Evolutionary conservation across 2,797 vertebrate species (phyloP).

Genomic region (Premnoplex brunnescens): DNA sequence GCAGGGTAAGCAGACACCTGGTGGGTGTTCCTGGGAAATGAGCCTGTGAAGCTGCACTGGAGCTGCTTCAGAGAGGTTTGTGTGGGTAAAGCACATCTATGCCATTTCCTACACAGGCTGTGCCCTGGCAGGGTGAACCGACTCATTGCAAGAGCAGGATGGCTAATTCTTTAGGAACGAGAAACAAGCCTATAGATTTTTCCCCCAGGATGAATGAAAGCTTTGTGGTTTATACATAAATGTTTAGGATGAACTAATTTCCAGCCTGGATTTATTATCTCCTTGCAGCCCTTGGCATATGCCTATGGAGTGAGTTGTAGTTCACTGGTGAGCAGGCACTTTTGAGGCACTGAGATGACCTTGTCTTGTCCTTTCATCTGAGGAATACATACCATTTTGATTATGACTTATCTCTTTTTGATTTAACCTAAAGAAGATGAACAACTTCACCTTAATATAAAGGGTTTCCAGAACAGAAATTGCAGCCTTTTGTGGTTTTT

Average conservation of each 20-base stretch:
- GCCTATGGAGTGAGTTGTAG: not conserved
- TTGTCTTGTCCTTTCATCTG: not conserved
- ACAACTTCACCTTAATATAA: not conserved
- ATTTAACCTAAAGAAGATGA: not conserved
- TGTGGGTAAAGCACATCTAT: rapidly evolving
- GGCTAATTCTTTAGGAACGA: not conserved
- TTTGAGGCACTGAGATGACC: not conserved
- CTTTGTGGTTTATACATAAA: not conserved
- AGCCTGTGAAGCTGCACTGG: not conserved
- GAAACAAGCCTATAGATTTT: not conserved
- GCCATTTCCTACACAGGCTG: not conserved
- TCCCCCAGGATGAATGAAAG: not conserved
- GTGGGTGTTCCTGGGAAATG: not conserved
- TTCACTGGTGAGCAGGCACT: not conserved
- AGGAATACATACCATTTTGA: rapidly evolving
- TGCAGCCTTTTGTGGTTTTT: not conserved
- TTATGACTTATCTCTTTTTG: not conserved
- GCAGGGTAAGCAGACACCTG: not conserved
- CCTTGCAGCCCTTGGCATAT: not conserved
- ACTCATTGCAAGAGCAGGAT: not conserved
- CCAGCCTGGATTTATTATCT: not conserved
- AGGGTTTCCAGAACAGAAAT: not conserved
- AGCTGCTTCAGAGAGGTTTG: not conserved
- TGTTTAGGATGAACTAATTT: not conserved
- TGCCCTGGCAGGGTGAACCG: not conserved